Percentiles rank a stretch among this genome's conserved stretches.
Conservation (phyloP, 2,888 invertebrate species). For the Rosalia funebris region DNA sequence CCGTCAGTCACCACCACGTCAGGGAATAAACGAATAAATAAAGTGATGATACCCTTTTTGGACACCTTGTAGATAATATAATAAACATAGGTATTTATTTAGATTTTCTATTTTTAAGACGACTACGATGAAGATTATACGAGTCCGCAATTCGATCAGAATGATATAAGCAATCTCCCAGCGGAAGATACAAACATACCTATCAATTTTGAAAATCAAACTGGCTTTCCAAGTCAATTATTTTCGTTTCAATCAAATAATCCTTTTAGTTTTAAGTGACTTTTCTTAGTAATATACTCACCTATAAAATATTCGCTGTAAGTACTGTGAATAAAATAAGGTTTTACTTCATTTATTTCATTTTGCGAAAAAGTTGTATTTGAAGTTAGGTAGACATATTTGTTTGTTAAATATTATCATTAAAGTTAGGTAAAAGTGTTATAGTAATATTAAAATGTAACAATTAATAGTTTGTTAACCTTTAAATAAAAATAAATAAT, state of each 20-base stretch:
- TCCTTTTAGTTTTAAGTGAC: slow-evolving; percentile 15
- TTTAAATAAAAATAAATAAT: too few species aligned
- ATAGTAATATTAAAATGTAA: too few species aligned
- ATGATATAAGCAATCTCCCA: neutral
- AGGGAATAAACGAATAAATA: too few species aligned
- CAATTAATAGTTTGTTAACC: too few species aligned
- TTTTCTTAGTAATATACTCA: neutral
- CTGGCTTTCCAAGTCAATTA: neutral
- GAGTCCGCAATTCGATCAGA: slow-evolving; percentile 1
- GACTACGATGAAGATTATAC: neutral
- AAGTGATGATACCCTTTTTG: too few species aligned
- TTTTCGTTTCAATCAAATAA: slow-evolving; percentile 17
- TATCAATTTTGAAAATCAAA: neutral
- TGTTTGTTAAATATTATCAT: too few species aligned
- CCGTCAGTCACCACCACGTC: too few species aligned
- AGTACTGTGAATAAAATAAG: neutral
- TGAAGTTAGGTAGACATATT: too few species aligned
- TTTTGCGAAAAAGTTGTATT: too few species aligned
- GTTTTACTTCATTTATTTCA: neutral
- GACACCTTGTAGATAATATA: too few species aligned
- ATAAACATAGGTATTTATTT: too few species aligned
- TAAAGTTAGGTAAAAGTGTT: too few species aligned
- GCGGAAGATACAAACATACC: slow-evolving; percentile 1
- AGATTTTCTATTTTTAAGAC: slow-evolving; percentile 6
- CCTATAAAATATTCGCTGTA: neutral